Evolutionary conservation across 1,140 invertebrate genomes (phyloP).

Genomic region (Zophobas atratus): DNA sequence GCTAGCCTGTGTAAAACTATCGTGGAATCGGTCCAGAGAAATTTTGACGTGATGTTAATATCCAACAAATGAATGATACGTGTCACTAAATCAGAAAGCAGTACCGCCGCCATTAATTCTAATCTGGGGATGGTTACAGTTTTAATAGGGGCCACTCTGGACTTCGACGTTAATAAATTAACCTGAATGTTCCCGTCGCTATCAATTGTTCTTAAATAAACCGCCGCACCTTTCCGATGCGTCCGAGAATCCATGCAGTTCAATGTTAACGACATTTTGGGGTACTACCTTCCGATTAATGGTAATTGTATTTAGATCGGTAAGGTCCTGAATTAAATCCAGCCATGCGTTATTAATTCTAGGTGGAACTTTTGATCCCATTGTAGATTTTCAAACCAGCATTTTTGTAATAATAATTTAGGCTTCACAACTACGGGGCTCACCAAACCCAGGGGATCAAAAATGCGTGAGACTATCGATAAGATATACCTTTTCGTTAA

Average conservation of each 20-base stretch:
- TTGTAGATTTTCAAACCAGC: constrained; percentile 59
- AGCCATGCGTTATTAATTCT: too few relatives aligned
- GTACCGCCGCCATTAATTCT: constrained; percentile 53
- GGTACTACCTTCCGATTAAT: constrained; percentile 50
- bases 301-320: constrained; percentile 50
- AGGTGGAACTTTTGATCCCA: constrained; percentile 63
- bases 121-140: constrained; percentile 48
- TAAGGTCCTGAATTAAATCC: too few relatives aligned
- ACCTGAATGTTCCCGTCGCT: constrained; percentile 48
- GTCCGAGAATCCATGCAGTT: constrained; percentile 63
- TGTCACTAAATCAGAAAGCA: constrained; percentile 54
- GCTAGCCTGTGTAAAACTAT: constrained; percentile 64
- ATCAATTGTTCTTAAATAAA: constrained; percentile 54
- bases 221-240: constrained; percentile 55
- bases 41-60: not conserved
- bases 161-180: constrained; percentile 52
- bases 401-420: constrained; percentile 61
- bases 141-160: constrained; percentile 53
- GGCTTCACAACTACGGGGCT: constrained; percentile 56
- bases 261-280: not conserved
- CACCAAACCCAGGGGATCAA: constrained; percentile 64
- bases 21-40: constrained; percentile 62
- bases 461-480: constrained; percentile 51
- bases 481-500: constrained; percentile 46
- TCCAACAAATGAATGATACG: constrained; percentile 25